Percentiles rank a stretch among this genome's conserved stretches.
Conservation (phyloP, 2,113 vertebrate species). For the Xyliphius kryptos region DNA sequence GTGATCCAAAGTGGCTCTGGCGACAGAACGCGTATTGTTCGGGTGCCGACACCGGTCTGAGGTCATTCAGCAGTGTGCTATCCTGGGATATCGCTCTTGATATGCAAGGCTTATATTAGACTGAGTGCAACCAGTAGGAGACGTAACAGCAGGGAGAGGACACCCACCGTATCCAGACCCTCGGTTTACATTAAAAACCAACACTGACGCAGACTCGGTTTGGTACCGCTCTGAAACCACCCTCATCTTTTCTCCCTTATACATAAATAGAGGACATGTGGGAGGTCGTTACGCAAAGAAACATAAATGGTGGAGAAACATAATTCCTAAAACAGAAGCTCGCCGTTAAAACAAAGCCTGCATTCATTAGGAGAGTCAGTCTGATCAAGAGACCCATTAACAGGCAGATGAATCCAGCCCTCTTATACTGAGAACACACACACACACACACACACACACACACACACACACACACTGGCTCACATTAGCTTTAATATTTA, state of each 20-base stretch:
- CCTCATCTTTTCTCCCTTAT: conserved; percentile 7
- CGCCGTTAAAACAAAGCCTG: conserved; percentile 47
- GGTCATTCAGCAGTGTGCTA: background rate
- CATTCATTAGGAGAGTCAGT: conserved; percentile 53
- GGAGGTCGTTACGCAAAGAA: background rate
- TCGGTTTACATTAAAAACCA: background rate
- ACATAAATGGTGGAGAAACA: conserved; percentile 6
- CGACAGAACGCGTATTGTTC: background rate
- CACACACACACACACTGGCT: background rate
- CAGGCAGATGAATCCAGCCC: conserved; percentile 43
- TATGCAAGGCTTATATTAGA: background rate
- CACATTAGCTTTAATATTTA: conserved; percentile 15
- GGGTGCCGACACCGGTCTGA: background rate
- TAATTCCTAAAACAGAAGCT: conserved; percentile 24
- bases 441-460: conserved; percentile 22
- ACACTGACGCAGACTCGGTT: background rate
- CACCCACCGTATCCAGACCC: background rate
- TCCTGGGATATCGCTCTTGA: background rate
- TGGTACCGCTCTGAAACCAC: background rate
- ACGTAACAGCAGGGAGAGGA: background rate
- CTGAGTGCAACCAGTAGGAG: background rate
- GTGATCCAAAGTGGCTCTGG: conserved; percentile 9
- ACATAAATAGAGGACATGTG: background rate
- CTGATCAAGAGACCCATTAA: conserved; percentile 58
- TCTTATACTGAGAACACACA: conserved; percentile 12